Evolutionary conservation across 2,888 invertebrate genomes (phyloP), one percentile per base, ranked within the genome.

Genomic region (Drosophila atroscutellata): DNA sequence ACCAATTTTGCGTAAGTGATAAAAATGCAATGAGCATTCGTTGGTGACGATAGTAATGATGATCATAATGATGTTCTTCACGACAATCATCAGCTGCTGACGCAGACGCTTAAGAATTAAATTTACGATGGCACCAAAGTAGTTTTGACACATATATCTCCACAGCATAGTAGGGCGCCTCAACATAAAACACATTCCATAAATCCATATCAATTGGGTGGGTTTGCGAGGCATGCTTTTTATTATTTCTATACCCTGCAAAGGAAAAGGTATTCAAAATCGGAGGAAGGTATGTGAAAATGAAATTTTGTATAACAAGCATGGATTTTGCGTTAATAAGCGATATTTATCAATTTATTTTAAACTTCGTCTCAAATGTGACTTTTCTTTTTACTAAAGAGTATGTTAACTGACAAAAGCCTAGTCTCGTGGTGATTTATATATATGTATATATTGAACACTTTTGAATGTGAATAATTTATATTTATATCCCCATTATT

Each of bases 1-100:
- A 82, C 89, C 86, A 88, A 88, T 87, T 87, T 87, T 84, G 86
- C 86, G 86, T 77, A 87, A 87, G 89, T 88, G 86, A 87, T 87
- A 88, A 87, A 87, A 87, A 84, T 88, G 86, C 89, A 87, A 87
- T 87, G 81, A 88, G 84, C 73, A 79, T 77, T 80, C 80, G 73
- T 62, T 57, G 72, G 49, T 34, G 54, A 60, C 54, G 37, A 52
- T 49, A 45, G 76, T 50, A 15, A 39, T 36, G 66, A 69, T 45
- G 52, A 59, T 62, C 64, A 65, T 55, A 34, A 75, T 66, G 64
- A 65, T 55, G 68, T 58, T 64, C 61, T 34, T 54, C 63, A 71
- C 55, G 70, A 75, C 66, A 62, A 72, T 77, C 73, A 72, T 70
- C 79, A 74, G 83, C 60, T 75, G 80, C 65, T 71, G 81, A 69